phyloP scores from a whole-genome alignment of 1,140 invertebrate genomes.

The Acromyrmex charruanus region DNA sequence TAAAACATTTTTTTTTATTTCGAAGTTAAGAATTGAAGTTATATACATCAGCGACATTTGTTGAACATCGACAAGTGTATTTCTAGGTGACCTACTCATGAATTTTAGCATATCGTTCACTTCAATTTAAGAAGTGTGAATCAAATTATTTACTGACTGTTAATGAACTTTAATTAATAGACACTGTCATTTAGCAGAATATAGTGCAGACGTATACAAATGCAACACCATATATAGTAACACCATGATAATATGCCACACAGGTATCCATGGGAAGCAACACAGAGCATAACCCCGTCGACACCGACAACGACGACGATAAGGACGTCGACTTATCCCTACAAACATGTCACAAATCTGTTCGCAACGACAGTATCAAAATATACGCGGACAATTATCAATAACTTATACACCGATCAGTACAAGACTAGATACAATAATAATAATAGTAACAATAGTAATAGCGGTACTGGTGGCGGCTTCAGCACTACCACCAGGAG shows the following conservation, averaged over 20 bases:
- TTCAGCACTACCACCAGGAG: constrained; percentile 76
- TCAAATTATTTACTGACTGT: background rate
- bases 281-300: constrained; percentile 76
- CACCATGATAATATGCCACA: constrained; percentile 64
- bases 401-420: constrained; percentile 76
- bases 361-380: constrained; percentile 65
- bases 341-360: constrained; percentile 61
- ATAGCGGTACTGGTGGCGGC: constrained; percentile 29
- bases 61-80: background rate
- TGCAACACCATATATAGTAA: constrained; percentile 33
- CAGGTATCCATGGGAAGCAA: constrained; percentile 84
- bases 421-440: constrained; percentile 71
- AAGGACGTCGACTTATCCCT: constrained; percentile 63
- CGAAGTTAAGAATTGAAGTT: background rate
- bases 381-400: constrained; percentile 79
- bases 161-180: background rate
- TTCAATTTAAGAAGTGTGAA: background rate
- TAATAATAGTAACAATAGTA: constrained; percentile 56
- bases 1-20: background rate
- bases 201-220: background rate
- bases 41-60: background rate
- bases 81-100: background rate
- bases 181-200: background rate
- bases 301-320: constrained; percentile 55
- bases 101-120: background rate